These are phyloP conservation scores for Phragmatobia fuliginosa DNA, from an alignment of 2,888 invertebrate genomes.

Conservation along the genomic window DNA sequence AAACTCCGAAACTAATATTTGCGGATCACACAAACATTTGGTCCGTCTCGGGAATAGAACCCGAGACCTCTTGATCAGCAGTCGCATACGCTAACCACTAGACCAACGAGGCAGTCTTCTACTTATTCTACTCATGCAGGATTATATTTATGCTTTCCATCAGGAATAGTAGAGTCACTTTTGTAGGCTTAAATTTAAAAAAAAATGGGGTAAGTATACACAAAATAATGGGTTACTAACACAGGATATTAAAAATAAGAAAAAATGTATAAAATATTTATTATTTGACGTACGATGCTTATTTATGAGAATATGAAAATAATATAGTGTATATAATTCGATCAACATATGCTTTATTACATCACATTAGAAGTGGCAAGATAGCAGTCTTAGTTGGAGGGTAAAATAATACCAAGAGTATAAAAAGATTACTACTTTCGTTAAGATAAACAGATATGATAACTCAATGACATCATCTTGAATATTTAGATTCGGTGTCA, in stretches of 20 bases:
- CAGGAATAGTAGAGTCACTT: too few species aligned
- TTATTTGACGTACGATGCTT: neutral
- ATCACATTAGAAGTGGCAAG: neutral
- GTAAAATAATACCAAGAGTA: neutral
- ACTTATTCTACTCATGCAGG: too few species aligned
- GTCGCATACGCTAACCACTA: too few species aligned
- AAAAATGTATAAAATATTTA: neutral
- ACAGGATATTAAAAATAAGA: neutral
- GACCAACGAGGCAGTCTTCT: too few species aligned
- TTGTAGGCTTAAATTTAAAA: too few species aligned
- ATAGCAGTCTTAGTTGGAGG: neutral
- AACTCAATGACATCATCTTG: neutral
- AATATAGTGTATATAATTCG: neutral
- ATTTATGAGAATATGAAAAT: neutral
- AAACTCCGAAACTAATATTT: too few species aligned
- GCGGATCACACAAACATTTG: too few species aligned
- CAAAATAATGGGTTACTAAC: neutral
- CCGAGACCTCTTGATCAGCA: too few species aligned
- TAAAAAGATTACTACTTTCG: neutral
- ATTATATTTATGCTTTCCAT: too few species aligned
- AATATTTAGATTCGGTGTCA: too few species aligned
- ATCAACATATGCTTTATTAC: neutral
- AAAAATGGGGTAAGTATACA: too few species aligned
- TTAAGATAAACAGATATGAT: neutral
- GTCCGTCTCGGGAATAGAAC: too few species aligned